Evolutionary conservation across 2,113 vertebrate species (phyloP).

Genomic region (Lipophrys pholis): DNA sequence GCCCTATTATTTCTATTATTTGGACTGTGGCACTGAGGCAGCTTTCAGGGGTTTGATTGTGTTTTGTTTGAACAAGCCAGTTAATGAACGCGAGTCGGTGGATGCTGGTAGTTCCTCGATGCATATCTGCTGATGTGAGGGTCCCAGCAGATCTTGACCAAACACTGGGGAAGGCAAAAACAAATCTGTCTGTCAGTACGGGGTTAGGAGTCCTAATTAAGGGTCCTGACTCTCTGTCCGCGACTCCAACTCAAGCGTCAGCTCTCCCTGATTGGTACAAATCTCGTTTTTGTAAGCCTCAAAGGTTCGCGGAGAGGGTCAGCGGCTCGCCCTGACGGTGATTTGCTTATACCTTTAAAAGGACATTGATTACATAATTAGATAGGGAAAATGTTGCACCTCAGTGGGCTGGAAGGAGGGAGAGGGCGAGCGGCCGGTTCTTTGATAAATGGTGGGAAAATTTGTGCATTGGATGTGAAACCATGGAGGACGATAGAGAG

Average conservation of each 20-base stretch:
- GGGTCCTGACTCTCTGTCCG: slow-evolving; percentile 77
- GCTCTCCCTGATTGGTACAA: slow-evolving; percentile 78
- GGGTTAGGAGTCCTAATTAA: slow-evolving; percentile 80
- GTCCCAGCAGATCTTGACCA: slow-evolving; percentile 87
- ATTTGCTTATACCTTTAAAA: slow-evolving; percentile 85
- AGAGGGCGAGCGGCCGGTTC: slow-evolving; percentile 17
- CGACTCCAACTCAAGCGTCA: slow-evolving; percentile 81
- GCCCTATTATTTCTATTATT: slow-evolving; percentile 80
- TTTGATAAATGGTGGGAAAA: slow-evolving; percentile 70
- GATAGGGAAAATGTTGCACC: slow-evolving; percentile 66
- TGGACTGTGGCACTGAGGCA: slow-evolving; percentile 61
- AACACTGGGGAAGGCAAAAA: slow-evolving; percentile 83
- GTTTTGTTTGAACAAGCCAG: slow-evolving; percentile 86
- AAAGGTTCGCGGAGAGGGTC: slow-evolving; percentile 83
- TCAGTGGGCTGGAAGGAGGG: slow-evolving; percentile 27
- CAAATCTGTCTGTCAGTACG: slow-evolving; percentile 83
- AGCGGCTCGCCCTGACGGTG: slow-evolving; percentile 75
- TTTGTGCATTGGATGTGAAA: slow-evolving; percentile 20
- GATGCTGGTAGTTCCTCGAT: slow-evolving; percentile 80
- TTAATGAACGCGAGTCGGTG: slow-evolving; percentile 89
- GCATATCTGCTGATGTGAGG: slow-evolving; percentile 82
- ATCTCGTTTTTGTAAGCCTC: slow-evolving; percentile 78
- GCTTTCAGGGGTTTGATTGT: slow-evolving; percentile 81
- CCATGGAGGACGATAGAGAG: not conserved
- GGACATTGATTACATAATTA: slow-evolving; percentile 85